phyloP scores from a whole-genome alignment of 2,888 invertebrate species.

The Drosophila dives region DNA sequence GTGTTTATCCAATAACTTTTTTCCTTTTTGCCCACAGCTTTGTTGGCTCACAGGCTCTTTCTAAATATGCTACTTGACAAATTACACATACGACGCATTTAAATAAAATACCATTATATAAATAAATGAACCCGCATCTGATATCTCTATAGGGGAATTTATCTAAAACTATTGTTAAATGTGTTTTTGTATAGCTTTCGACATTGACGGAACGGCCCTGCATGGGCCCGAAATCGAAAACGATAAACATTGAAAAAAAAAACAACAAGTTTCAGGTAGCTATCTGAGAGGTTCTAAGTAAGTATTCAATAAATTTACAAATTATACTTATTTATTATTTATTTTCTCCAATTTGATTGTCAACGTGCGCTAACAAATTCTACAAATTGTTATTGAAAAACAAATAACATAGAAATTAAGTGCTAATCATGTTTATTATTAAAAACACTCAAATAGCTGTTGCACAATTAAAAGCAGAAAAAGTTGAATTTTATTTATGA shows the following conservation, averaged over 20 bases:
- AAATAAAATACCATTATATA: constrained; percentile 1
- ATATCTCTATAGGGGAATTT: constrained; percentile 4
- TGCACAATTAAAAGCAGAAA: not conserved
- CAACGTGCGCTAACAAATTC: not conserved
- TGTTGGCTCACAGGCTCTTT: constrained; percentile 5
- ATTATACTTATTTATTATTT: not conserved
- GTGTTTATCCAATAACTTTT: constrained; percentile 67
- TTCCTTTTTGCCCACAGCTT: constrained; percentile 1
- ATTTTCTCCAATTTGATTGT: not conserved
- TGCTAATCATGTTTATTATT: constrained; percentile 4
- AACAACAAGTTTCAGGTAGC: not conserved
- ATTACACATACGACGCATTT: constrained; percentile 19
- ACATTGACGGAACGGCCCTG: constrained; percentile 2
- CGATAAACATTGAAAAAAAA: not conserved
- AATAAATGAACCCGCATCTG: constrained; percentile 31
- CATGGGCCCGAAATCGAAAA: not conserved
- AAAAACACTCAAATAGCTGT: not conserved
- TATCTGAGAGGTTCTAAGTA: not conserved
- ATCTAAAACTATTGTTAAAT: not conserved
- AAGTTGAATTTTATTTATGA: not conserved
- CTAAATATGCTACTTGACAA: constrained; percentile 9
- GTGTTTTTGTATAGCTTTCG: constrained; percentile 10
- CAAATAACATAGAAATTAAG: not conserved
- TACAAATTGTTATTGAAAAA: not conserved
- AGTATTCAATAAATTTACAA: not conserved